These are phyloP conservation scores for Homarus gammarus DNA, from an alignment of 2,888 invertebrate genomes.

Conservation along the genomic window DNA sequence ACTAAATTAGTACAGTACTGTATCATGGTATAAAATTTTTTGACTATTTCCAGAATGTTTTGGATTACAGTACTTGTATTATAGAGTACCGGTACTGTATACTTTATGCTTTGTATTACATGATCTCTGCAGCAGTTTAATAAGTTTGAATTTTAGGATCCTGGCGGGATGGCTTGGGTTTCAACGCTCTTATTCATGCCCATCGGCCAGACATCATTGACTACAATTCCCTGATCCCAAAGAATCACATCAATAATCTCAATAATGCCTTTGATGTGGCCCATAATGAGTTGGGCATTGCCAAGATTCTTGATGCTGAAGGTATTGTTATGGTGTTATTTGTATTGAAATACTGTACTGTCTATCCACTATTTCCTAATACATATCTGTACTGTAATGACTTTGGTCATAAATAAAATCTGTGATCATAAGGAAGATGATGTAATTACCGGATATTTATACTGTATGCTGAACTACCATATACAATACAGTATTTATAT, in stretches of 20 bases:
- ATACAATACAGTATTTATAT: neutral
- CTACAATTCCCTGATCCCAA: slow-evolving; percentile 88
- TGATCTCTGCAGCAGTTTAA: too few relatives aligned
- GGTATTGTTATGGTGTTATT: slow-evolving; percentile 80
- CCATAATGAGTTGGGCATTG: slow-evolving; percentile 94
- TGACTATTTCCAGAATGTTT: too few relatives aligned
- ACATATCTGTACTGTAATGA: neutral
- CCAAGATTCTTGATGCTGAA: slow-evolving; percentile 95
- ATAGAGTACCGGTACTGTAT: too few relatives aligned
- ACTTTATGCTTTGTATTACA: too few relatives aligned
- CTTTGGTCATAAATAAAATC: too few relatives aligned
- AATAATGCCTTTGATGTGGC: slow-evolving; percentile 99
- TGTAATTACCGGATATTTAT: too few relatives aligned
- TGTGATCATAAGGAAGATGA: too few relatives aligned
- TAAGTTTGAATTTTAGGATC: slow-evolving; percentile 87
- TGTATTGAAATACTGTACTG: neutral
- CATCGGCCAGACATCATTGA: slow-evolving; percentile 97
- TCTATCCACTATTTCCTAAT: neutral
- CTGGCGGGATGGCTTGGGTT: slow-evolving; percentile 97
- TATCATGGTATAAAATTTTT: too few relatives aligned
- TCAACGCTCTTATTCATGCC: slow-evolving; percentile 98
- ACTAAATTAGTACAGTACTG: too few relatives aligned
- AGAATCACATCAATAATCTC: slow-evolving; percentile 94
- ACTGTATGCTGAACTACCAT: too few relatives aligned
- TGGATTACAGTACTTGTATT: too few relatives aligned